Conservation (phyloP, 2,797 vertebrate genomes). For the Mus minutoides region DNA sequence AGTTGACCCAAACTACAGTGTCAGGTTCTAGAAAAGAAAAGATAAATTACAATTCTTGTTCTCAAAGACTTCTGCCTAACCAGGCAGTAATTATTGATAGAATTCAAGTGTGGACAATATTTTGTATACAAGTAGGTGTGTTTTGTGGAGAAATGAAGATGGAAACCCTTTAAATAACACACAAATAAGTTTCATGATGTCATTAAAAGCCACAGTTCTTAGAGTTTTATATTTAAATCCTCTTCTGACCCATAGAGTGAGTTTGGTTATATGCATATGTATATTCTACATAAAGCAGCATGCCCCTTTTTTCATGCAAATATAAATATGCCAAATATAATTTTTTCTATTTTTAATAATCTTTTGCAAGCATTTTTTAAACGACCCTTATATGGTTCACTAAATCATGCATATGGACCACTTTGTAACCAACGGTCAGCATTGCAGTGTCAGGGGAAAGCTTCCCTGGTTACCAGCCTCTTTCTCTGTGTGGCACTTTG, state of each 20-base stretch:
- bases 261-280: neutral
- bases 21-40: neutral
- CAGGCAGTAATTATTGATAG: neutral
- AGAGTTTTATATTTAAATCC: slow-evolving; percentile 55
- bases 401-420: slow-evolving; percentile 51
- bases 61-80: neutral
- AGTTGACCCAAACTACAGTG: neutral
- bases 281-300: slow-evolving; percentile 15
- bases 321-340: neutral
- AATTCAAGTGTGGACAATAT: neutral
- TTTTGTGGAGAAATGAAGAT: neutral
- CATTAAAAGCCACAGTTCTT: slow-evolving; percentile 3
- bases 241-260: neutral
- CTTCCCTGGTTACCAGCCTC: slow-evolving; percentile 29
- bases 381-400: slow-evolving; percentile 41
- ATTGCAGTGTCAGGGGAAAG: neutral
- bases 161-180: neutral
- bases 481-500: slow-evolving; percentile 6
- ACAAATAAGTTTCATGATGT: neutral
- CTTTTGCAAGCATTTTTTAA: slow-evolving; percentile 16
- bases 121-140: neutral
- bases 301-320: neutral
- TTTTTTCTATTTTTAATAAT: slow-evolving; percentile 61
- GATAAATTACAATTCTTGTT: neutral
- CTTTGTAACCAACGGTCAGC: slow-evolving; percentile 13